These are phyloP conservation scores for Nebria brevicollis DNA, from an alignment of 2,888 invertebrate species.

Conservation along the genomic window DNA sequence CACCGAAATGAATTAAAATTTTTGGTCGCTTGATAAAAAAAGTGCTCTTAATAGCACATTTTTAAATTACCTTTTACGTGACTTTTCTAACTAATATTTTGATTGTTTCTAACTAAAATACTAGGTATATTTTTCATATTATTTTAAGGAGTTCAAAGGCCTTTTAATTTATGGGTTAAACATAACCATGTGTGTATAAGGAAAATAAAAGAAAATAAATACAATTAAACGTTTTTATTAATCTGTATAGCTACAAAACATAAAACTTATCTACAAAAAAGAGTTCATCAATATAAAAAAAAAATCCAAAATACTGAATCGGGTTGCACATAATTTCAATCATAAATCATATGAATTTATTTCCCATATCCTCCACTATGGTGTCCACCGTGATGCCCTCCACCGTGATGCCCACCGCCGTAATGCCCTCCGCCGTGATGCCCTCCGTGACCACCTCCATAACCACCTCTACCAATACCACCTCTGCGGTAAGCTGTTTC, in stretches of 20 bases:
- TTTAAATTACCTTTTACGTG: too few relatives aligned
- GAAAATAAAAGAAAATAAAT: not conserved
- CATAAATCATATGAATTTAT: not conserved
- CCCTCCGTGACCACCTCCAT: slow-evolving; percentile 14
- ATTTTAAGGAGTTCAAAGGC: too few relatives aligned
- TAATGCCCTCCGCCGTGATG: slow-evolving; percentile 4
- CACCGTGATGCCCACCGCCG: slow-evolving; percentile 2
- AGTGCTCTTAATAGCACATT: too few relatives aligned
- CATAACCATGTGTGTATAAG: too few relatives aligned
- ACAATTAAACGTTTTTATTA: not conserved
- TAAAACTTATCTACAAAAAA: not conserved
- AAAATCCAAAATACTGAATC: not conserved
- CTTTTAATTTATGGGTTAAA: too few relatives aligned
- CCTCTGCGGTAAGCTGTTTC: slow-evolving; percentile 40
- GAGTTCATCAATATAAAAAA: not conserved
- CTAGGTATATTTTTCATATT: too few relatives aligned
- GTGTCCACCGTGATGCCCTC: not conserved
- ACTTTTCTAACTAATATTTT: too few relatives aligned
- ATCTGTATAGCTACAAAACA: not conserved
- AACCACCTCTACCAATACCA: slow-evolving; percentile 33
- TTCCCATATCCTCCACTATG: not conserved
- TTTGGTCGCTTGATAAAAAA: too few relatives aligned
- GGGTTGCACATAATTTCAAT: not conserved
- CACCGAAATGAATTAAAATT: too few relatives aligned
- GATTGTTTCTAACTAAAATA: too few relatives aligned